A percentile compares a stretch with the other conserved stretches of the same genome.
Conservation (phyloP, 2,113 vertebrate genomes). For the Campylomormyrus tamandua region DNA sequence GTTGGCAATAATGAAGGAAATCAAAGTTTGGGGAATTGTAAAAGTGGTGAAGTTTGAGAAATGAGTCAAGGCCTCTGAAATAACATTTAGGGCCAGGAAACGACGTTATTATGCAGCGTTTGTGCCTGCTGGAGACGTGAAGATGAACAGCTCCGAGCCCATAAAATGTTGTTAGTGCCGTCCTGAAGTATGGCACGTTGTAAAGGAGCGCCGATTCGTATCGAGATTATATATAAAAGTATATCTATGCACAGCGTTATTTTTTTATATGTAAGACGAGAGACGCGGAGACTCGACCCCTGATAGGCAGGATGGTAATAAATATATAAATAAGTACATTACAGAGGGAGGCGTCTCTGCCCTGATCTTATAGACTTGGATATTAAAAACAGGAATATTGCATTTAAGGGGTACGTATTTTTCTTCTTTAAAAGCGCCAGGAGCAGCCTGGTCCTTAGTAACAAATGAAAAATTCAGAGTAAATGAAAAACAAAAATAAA, state of each 20-base stretch:
- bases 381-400: conserved; percentile 77
- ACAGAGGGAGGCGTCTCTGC: conserved; percentile 65
- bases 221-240: conserved; percentile 80
- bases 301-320: conserved; percentile 57
- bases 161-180: conserved; percentile 97
- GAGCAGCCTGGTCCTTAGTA: conserved; percentile 37
- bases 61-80: conserved; percentile 96
- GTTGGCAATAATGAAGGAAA: conserved; percentile 99
- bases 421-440: conserved; percentile 39
- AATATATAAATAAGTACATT: conserved; percentile 74
- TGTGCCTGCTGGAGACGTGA: conserved; percentile 93
- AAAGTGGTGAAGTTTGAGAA: conserved; percentile 99
- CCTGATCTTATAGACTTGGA: conserved; percentile 74
- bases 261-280: conserved; percentile 66
- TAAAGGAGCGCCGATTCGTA: conserved; percentile 97
- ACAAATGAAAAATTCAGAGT: conserved; percentile 59
- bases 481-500: conserved; percentile 50
- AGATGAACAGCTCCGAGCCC: conserved; percentile 96
- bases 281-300: conserved; percentile 44
- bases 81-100: conserved; percentile 99
- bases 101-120: conserved; percentile 99
- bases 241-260: conserved; percentile 73
- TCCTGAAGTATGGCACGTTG: conserved; percentile 97
- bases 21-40: conserved; percentile 99
- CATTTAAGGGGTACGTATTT: conserved; percentile 57